Base-by-base conservation (phyloP, 2,888 invertebrate species). In the Erpobdella octoculata region DNA sequence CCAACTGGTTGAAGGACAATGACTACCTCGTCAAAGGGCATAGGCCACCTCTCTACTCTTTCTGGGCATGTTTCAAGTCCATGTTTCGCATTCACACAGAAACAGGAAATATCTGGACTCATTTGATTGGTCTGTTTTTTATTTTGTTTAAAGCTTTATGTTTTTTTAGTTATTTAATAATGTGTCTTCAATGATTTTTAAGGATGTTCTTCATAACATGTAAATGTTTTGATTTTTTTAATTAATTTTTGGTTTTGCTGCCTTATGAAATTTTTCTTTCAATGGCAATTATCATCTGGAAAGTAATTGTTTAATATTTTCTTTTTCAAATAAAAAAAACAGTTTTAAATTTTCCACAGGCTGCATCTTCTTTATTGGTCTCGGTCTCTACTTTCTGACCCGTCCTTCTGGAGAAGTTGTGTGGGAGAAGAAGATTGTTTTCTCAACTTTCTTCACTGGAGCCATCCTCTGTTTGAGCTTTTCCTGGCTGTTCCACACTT, bases 101-200 rank as follows among this genome's bases (percentile, higher is more conserved):
- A 84, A 95, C 94, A 0, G 88, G 96, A 81, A 96, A 96, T 81
- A 94, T 96, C 81, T 96, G 96, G 96, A 92, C 92, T 62, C 96
- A 96, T 82, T 86, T 96, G 12, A 73, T 83, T 35, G 86, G 86
- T 58, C 85, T 84, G 74, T 75, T 84, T 79, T 93, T 93, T 82
- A 79, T 88, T 88, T 78, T 83, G 61, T 77, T 81, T 48, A 78
- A 79, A 9, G 86, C 93, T 59, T 85, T 28, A 25, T n/a, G 5
- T 25, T 62, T 33, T 8, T 31, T 8, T 41, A 41, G n/a, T 12
- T 12, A 8, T 9, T 2, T 62, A 9, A 1, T 33, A 28, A n/a
- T 62, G n/a, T 5, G 62, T 31, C 59, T 8, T 59, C 59, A 31
- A 33, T 8, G 33, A 35, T 64, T 21, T 64, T 21, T 25, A 28